Percentiles rank a stretch among this genome's conserved stretches.
Evolutionary conservation across 2,797 vertebrate species (phyloP).

Genomic region (Thalassophryne amazonica): DNA sequence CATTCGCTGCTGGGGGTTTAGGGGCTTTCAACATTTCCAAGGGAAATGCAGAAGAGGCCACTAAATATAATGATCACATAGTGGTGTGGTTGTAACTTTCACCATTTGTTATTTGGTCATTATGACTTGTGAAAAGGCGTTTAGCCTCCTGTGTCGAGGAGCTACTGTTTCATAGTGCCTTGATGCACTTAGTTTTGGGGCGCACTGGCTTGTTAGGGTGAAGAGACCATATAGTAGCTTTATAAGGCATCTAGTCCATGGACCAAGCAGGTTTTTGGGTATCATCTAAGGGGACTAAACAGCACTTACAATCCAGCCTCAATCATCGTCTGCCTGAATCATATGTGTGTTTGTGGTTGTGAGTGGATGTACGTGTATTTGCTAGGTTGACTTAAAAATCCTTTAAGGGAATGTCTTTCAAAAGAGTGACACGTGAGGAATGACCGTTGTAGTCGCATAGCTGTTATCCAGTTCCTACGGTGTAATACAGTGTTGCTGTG

Average conservation of each 20-base stretch:
- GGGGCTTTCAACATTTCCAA: conserved; percentile 57
- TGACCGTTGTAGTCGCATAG: conserved; percentile 42
- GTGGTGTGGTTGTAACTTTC: conserved; percentile 49
- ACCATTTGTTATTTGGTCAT: conserved; percentile 53
- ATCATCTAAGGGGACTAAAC: no score
- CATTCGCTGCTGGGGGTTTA: conserved; percentile 64
- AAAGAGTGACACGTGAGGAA: conserved; percentile 19
- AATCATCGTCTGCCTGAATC: conserved; percentile 70
- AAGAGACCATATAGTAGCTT: conserved; percentile 66
- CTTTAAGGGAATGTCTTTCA: conserved; percentile 64
- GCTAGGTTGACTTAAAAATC: conserved; percentile 47
- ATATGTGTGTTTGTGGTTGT: conserved; percentile 41
- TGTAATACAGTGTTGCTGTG: conserved; percentile 49
- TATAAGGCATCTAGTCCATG: conserved; percentile 50
- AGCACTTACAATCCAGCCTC: no score
- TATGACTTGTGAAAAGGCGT: conserved; percentile 48
- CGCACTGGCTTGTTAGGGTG: conserved; percentile 48
- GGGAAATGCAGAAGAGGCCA: conserved; percentile 61
- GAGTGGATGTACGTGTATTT: conserved; percentile 15
- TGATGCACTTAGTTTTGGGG: conserved; percentile 78
- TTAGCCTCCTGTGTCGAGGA: conserved; percentile 68
- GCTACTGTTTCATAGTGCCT: conserved; percentile 76
- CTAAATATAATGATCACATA: conserved; percentile 58
- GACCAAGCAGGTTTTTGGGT: no score
- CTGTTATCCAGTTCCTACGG: conserved; percentile 38